Evolutionary conservation across 2,113 vertebrate genomes (phyloP).

Genomic region (Psilopogon haemacephalus): DNA sequence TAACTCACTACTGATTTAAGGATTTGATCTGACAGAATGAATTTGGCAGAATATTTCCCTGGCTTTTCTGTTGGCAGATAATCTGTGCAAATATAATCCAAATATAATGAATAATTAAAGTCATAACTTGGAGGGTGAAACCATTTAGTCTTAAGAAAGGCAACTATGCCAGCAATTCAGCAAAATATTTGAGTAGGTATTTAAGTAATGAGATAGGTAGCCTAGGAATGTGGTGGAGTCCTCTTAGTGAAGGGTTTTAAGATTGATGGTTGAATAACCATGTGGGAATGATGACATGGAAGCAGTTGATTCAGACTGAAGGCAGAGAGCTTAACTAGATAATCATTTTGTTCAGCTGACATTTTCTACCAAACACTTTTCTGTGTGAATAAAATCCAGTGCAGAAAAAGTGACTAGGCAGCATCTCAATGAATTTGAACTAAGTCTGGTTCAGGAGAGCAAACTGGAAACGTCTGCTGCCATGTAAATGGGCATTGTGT

Average conservation of each 20-base stretch:
- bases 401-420: background rate
- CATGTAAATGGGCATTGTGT: background rate
- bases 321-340: slow-evolving; percentile 1
- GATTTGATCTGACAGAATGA: background rate
- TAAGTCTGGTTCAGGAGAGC: background rate
- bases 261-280: background rate
- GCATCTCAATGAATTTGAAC: background rate
- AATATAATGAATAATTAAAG: background rate
- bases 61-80: background rate
- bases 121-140: background rate
- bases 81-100: background rate
- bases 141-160: background rate
- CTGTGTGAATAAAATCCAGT: background rate
- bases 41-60: background rate
- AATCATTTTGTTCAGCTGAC: slow-evolving; percentile 8
- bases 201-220: background rate
- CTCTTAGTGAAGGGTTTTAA: background rate
- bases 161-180: background rate
- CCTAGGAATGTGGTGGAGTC: background rate
- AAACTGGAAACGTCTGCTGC: background rate
- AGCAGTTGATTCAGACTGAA: slow-evolving; percentile 21
- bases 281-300: background rate
- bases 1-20: background rate
- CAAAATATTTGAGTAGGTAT: background rate
- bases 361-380: background rate